phyloP scores from a whole-genome alignment of 2,113 vertebrate species.

The Zosterops borbonicus region DNA sequence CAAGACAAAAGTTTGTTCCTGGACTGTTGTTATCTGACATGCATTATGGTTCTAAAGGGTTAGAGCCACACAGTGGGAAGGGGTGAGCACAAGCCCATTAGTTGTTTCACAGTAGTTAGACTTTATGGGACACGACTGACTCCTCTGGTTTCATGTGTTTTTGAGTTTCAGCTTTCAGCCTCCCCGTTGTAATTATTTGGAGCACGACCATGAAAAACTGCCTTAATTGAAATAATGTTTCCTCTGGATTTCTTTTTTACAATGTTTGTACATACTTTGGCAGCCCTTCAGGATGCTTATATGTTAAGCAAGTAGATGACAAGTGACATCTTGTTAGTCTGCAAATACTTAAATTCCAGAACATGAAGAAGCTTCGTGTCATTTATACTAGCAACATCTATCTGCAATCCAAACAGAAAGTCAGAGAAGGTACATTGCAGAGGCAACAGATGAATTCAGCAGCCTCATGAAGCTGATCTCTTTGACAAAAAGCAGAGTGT shows the following conservation, averaged over 20 bases:
- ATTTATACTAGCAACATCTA: not conserved
- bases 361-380: not conserved
- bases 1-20: not conserved
- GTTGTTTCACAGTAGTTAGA: not conserved
- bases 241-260: constrained; percentile 6
- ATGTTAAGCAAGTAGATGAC: not conserved
- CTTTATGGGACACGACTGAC: not conserved
- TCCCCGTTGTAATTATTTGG: not conserved
- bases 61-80: not conserved
- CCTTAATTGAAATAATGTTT: constrained; percentile 38
- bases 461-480: not conserved
- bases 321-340: not conserved
- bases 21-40: not conserved
- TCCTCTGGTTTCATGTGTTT: not conserved
- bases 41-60: not conserved
- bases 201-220: not conserved
- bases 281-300: not conserved
- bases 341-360: not conserved
- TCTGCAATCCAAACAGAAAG: not conserved
- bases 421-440: not conserved
- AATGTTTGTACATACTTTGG: not conserved
- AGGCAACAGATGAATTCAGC: not conserved
- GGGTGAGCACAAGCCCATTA: not conserved
- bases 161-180: constrained; percentile 25
- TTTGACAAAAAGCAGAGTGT: not conserved